Percentiles rank a stretch among this genome's conserved stretches.
These are phyloP conservation scores for Hippotragus niger DNA, from an alignment of 2,113 vertebrate species.

Conservation along the genomic window DNA sequence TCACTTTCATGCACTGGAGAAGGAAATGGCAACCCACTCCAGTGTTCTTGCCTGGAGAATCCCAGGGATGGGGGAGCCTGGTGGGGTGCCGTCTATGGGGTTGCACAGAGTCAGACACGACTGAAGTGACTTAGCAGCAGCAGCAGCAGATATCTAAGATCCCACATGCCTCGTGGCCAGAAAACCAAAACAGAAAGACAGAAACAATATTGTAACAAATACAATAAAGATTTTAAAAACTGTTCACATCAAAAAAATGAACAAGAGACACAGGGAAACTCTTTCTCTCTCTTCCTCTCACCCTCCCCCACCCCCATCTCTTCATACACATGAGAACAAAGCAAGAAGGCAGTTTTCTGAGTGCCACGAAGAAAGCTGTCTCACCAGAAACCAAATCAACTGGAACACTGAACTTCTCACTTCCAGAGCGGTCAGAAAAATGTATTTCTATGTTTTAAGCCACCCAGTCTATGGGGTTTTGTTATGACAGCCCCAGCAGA, in stretches of 20 bases:
- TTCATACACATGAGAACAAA: not conserved
- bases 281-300: not conserved
- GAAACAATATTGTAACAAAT: not conserved
- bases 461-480: not conserved
- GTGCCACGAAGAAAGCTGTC: not conserved
- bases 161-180: accelerated
- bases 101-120: too few relatives aligned
- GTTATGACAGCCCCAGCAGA: not conserved
- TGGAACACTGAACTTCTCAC: not conserved
- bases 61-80: too few relatives aligned
- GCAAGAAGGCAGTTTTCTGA: not conserved
- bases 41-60: too few relatives aligned
- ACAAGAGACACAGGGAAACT: not conserved
- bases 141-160: not conserved
- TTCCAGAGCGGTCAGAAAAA: not conserved
- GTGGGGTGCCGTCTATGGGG: too few relatives aligned
- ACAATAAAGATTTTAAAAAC: not conserved
- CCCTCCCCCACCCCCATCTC: accelerated
- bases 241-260: not conserved
- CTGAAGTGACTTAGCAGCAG: too few relatives aligned
- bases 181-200: not conserved
- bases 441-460: not conserved
- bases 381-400: not conserved
- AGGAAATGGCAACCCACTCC: too few relatives aligned
- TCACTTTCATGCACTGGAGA: too few relatives aligned